Base-by-base conservation (phyloP, 2,797 vertebrate species). In the Petrocephalus sullivani region DNA sequence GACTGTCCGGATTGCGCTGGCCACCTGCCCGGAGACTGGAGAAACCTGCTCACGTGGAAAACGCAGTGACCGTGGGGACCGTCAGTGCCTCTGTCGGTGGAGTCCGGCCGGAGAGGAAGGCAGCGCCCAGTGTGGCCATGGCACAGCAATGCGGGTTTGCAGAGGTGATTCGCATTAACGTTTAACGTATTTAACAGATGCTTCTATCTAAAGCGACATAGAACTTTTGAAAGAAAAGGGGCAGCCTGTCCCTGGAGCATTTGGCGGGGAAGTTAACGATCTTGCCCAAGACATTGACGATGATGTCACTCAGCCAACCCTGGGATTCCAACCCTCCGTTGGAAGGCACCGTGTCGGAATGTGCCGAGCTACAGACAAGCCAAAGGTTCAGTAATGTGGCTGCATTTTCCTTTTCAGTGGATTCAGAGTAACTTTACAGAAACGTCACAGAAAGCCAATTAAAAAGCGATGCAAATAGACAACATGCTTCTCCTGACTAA, bases 21-120 rank as follows among this genome's bases (percentile, higher is more conserved):
- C 88, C 88, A 89, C 83, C 88, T 88, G 87, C 87, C 60, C 87
- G 51, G 57, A 85, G 75, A 57, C 60, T 49, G 86, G 87, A 82
- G 81, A 90, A 71, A 60, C 58, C 37, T 64, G 53, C 8, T 67
- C 54, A 81, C 64, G 58, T 10, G n/a, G 78, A 75, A 87, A 86
- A 83, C 14, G 54, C 41, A 1, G 67, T 90, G 56, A 4, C 83
- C 64, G 67, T 64, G 41, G 82, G 88, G 89, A 89, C 89, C 61
- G n/a, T 85, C 61, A 51, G 87, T 83, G 60, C 12, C 60, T 71
- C 54, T 33, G 37, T 58, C 87, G 33, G 4, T 10, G 12, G 28
- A 67, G 49, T n/a, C 53, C 57, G 8, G 46, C 37, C 60, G 9
- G 14, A 87, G 86, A 84, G 78, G 87, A 87, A 71, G 58, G 49